Conservation (phyloP, 1,140 invertebrate species). For the Drosophila lini region DNA sequence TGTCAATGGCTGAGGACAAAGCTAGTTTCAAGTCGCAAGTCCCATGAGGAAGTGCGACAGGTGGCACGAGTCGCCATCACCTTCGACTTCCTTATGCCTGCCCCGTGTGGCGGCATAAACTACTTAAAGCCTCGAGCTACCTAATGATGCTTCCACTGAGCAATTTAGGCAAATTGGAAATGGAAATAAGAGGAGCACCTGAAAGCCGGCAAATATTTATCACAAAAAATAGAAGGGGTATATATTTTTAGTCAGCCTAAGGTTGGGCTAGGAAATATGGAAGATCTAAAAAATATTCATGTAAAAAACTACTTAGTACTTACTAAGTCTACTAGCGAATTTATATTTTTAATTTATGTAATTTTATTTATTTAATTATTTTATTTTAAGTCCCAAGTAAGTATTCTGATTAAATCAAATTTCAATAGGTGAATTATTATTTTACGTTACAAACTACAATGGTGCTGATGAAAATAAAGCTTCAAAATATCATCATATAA, state of each 20-base stretch:
- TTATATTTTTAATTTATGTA: too few relatives aligned
- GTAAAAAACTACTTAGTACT: neutral
- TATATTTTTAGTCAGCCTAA: neutral
- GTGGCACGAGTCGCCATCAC: conserved; percentile 44
- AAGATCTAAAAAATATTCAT: conserved; percentile 1
- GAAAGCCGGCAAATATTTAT: conserved; percentile 17
- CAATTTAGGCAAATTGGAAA: neutral
- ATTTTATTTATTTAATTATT: neutral
- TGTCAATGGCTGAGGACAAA: conserved; percentile 46
- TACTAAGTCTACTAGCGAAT: neutral
- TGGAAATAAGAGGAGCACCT: neutral
- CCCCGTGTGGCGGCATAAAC: conserved; percentile 56
- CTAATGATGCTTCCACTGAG: neutral
- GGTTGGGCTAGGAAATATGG: conserved; percentile 1
- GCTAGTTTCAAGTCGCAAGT: conserved; percentile 10
- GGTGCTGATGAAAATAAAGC: too few relatives aligned
- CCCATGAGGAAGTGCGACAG: conserved; percentile 68
- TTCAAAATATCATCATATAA: too few relatives aligned
- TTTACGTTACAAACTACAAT: too few relatives aligned
- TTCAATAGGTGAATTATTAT: too few relatives aligned
- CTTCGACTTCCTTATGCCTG: conserved; percentile 65
- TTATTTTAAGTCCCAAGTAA: too few relatives aligned
- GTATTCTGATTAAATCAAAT: too few relatives aligned
- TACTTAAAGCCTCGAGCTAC: neutral
- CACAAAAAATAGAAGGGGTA: fast-evolving